Conservation (phyloP, 2,888 invertebrate species). For the Arge pagana region DNA sequence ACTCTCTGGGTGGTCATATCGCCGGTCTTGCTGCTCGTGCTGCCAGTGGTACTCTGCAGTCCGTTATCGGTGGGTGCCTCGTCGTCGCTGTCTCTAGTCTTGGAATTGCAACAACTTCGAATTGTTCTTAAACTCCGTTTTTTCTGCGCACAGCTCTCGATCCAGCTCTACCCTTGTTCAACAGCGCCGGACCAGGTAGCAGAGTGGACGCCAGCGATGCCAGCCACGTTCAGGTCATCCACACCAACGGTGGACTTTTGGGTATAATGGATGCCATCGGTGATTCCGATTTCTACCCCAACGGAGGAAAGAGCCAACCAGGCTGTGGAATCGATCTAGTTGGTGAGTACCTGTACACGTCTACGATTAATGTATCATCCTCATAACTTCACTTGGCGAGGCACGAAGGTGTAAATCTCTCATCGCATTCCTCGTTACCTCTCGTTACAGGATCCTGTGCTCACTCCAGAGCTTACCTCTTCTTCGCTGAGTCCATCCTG, state of each 20-base stretch:
- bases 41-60: slow-evolving; percentile 27
- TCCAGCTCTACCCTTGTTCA: slow-evolving; percentile 53
- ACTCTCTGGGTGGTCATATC: slow-evolving; percentile 56
- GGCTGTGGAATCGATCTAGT: slow-evolving; percentile 44
- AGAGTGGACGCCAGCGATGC: slow-evolving; percentile 54
- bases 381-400: too few species aligned
- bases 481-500: slow-evolving; percentile 51
- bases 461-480: slow-evolving; percentile 50
- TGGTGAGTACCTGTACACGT: slow-evolving; percentile 24
- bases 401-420: too few species aligned
- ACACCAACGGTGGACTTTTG: slow-evolving; percentile 50
- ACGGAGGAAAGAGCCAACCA: slow-evolving; percentile 52
- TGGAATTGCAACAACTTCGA: too few species aligned
- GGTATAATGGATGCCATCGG: slow-evolving; percentile 51
- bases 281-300: slow-evolving; percentile 56
- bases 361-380: not conserved
- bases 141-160: slow-evolving; percentile 47
- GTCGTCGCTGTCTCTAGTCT: too few species aligned
- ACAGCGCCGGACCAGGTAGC: slow-evolving; percentile 29
- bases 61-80: slow-evolving; percentile 31
- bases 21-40: slow-evolving; percentile 50
- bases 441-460: slow-evolving; percentile 39
- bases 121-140: not conserved
- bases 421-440: too few species aligned
- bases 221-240: slow-evolving; percentile 53